phyloP scores from a whole-genome alignment of 2,113 vertebrate genomes.

The Harpagus bidentatus region DNA sequence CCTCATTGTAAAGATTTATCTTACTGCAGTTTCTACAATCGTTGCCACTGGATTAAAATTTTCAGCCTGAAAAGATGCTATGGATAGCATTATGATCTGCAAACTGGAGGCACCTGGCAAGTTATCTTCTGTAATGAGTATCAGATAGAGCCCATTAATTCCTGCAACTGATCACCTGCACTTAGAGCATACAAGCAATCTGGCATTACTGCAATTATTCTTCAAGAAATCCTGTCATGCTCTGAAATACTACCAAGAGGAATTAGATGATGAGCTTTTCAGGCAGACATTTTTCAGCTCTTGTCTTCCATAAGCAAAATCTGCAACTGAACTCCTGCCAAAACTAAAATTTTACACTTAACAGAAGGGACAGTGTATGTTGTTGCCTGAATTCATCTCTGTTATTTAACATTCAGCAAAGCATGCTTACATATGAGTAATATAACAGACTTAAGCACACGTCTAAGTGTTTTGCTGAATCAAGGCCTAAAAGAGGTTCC shows the following conservation, averaged over 20 bases:
- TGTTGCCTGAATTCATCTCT: not conserved
- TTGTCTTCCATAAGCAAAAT: not conserved
- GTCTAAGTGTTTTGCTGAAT: not conserved
- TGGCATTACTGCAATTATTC: not conserved
- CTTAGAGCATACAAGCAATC: not conserved
- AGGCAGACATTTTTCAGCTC: constrained; percentile 4
- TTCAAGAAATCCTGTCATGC: not conserved
- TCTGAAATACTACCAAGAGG: not conserved
- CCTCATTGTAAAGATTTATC: not conserved
- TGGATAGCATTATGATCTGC: not conserved
- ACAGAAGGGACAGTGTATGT: not conserved
- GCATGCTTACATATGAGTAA: not conserved
- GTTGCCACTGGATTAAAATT: not conserved
- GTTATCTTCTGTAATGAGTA: not conserved
- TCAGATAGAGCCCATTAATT: not conserved
- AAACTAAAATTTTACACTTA: constrained; percentile 1
- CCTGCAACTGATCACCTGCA: not conserved
- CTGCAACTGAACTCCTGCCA: not conserved
- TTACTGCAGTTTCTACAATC: not conserved
- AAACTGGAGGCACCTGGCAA: not conserved
- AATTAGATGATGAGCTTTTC: not conserved
- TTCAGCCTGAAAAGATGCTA: not conserved
- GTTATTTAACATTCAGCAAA: constrained; percentile 7
- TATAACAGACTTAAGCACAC: not conserved
- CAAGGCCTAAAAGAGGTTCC: not conserved